Conservation (phyloP, 92 coral and sea anemone species). For the Palythoa grandis region DNA sequence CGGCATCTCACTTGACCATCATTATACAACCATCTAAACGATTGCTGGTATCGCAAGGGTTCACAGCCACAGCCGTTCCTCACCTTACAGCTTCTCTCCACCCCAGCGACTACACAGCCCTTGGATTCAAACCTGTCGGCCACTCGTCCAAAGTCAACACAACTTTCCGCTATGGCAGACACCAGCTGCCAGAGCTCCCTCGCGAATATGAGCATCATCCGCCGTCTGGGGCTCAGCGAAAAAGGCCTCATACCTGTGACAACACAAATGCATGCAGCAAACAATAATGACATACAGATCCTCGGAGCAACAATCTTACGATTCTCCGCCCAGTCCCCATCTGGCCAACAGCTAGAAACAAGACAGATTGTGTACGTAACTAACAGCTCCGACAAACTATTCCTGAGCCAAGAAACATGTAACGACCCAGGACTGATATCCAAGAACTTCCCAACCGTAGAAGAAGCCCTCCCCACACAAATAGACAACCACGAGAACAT, state of each 20-base stretch:
- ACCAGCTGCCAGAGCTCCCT: slow-evolving; percentile 9
- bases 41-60: slow-evolving; percentile 25
- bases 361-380: no score
- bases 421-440: no score
- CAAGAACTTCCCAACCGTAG: no score
- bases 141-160: not conserved
- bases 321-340: no score
- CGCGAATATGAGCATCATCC: slow-evolving; percentile 16
- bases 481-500: no score
- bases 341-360: not conserved
- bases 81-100: slow-evolving; percentile 8
- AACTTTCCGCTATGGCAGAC: slow-evolving; percentile 48
- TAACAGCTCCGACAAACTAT: no score
- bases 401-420: no score
- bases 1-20: slow-evolving; percentile 34
- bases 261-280: not conserved
- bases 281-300: no score
- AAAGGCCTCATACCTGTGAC: not conserved
- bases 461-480: no score
- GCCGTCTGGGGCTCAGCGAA: not conserved
- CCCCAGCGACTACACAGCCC: slow-evolving; percentile 31
- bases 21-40: slow-evolving; percentile 35
- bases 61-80: slow-evolving; percentile 43
- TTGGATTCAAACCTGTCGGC: slow-evolving; percentile 15
- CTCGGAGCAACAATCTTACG: no score